Conservation (phyloP, 1,140 invertebrate species). For the Drosophila ambigua region DNA sequence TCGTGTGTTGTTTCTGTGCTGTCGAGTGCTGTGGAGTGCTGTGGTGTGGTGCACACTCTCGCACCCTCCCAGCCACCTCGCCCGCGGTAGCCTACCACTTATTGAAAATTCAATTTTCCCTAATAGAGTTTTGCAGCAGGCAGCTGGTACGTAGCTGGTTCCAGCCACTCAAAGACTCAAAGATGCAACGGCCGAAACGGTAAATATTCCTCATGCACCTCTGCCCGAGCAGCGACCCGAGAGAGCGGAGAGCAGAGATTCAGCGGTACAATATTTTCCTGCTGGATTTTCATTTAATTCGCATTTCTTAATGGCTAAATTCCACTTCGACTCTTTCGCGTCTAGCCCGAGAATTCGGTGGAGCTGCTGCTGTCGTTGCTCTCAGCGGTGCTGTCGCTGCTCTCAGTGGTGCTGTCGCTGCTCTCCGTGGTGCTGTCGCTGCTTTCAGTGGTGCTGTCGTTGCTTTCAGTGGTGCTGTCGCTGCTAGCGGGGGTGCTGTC, state of each 20-base stretch:
- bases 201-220: neutral
- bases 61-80: neutral
- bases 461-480: constrained; percentile 2
- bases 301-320: neutral
- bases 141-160: constrained; percentile 17
- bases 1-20: constrained; percentile 57
- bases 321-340: neutral
- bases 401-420: constrained; percentile 1
- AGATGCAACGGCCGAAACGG: constrained; percentile 8
- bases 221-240: neutral
- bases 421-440: constrained; percentile 4
- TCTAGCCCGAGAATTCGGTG: constrained; percentile 13
- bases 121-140: constrained; percentile 65
- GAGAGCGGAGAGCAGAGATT: neutral
- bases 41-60: constrained; percentile 38
- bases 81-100: constrained; percentile 39
- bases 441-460: constrained; percentile 2
- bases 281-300: constrained; percentile 11
- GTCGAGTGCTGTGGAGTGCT: neutral
- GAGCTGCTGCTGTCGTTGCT: constrained; percentile 2
- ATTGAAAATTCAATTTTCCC: constrained; percentile 79
- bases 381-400: constrained; percentile 1
- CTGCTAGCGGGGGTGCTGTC: neutral
- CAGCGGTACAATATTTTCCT: neutral
- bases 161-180: neutral